Base-by-base conservation (phyloP, 2,888 invertebrate species). In the Trimorus sp. region DNA sequence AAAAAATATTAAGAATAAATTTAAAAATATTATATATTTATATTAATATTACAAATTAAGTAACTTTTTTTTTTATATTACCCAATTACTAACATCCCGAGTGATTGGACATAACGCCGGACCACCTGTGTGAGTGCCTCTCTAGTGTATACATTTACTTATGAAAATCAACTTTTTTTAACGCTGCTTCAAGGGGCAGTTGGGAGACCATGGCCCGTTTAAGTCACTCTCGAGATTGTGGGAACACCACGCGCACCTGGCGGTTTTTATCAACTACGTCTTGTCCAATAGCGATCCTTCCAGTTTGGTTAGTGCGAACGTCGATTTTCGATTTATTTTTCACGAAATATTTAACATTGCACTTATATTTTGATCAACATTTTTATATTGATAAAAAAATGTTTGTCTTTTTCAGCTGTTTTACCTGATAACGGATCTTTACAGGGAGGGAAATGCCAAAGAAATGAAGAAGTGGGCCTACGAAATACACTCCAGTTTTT, bases 381-480 rank as follows among this genome's bases (percentile, higher is more conserved):
- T n/a, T n/a, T n/a, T n/a, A n/a, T n/a, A n/a, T n/a, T n/a, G n/a
- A n/a, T n/a, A n/a, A n/a, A n/a, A n/a, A n/a, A n/a, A n/a, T n/a
- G n/a, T n/a, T n/a, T n/a, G n/a, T n/a, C n/a, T 65, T 92, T 92
- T 8, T 89, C 73, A 94, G 94, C 93, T 95, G 84, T 96, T 99
- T 93, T 97, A 98, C 92, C 94, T 99, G 85, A 95, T 99, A 89
- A 97, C 98, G 82, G 97, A 98, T 91, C 93, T 96, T 70, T 99
- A 97, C 93, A 97, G 97, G 89, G 94, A 95, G 87, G 97, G 97
- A 65, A 95, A 95, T 85, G 93, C 95, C 70, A 96, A 97, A 92
- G 98, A 99, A 89, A 96, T 99, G 94, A 95, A 97, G 73, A 97
- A 98, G 91, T 99, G 99, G 99, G 99, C 99, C 4, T 99, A 99